Evolutionary conservation across 64 coral and sea anemone species (phyloP).

Genomic region (Hydrozoanthus tunicans): DNA sequence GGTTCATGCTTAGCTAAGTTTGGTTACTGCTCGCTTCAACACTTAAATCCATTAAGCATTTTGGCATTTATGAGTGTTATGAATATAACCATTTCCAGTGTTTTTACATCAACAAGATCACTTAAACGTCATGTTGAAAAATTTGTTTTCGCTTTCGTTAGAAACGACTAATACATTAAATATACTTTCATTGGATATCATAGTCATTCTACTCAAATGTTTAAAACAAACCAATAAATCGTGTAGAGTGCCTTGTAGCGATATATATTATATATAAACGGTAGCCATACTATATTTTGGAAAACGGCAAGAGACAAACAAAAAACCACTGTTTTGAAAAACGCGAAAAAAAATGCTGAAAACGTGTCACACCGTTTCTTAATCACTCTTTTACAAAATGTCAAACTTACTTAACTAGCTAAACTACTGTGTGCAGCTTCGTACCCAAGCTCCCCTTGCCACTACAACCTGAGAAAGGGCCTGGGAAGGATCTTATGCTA

Average conservation of each 20-base stretch:
- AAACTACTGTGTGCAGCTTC: no score
- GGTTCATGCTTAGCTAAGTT: not conserved
- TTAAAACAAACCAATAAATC: not conserved
- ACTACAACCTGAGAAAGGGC: no score
- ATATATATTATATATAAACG: not conserved
- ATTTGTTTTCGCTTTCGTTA: not conserved
- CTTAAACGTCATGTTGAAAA: not conserved
- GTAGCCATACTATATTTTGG: no score
- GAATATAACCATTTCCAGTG: not conserved
- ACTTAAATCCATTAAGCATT: not conserved
- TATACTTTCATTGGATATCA: not conserved
- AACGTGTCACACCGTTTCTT: no score
- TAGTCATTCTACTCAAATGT: not conserved
- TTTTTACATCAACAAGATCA: not conserved
- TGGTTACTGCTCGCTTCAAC: not conserved
- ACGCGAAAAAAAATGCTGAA: no score
- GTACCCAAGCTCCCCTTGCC: no score
- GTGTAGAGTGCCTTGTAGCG: not conserved
- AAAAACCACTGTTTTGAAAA: no score
- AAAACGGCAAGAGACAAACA: no score
- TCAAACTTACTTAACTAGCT: no score
- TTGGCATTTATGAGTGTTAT: not conserved
- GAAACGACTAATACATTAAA: slow-evolving; percentile 24
- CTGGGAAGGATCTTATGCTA: no score
- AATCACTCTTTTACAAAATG: no score